Evolutionary conservation across 2,888 invertebrate genomes (phyloP).

Genomic region (Hypolimnas misippus): DNA sequence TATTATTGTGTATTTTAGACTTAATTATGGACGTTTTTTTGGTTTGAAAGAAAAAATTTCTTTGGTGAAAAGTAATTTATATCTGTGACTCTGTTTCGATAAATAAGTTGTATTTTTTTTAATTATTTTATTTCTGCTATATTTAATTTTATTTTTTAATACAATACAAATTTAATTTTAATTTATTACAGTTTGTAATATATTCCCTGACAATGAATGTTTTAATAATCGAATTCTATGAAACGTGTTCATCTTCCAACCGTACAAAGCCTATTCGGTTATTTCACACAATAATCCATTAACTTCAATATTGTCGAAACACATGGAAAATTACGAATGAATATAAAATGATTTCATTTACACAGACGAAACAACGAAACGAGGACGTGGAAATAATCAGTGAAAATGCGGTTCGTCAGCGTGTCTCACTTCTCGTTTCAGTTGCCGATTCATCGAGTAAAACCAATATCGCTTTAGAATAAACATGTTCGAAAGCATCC

Average conservation of each 20-base stretch:
- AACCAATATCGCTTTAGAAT: conserved; percentile 68
- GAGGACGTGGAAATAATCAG: conserved; percentile 1
- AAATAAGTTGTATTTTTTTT: no score
- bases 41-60: no score
- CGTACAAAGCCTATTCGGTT: neutral
- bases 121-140: no score
- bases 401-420: conserved; percentile 8
- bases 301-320: neutral
- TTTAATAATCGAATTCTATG: no score
- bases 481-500: conserved; percentile 60
- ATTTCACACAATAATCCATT: neutral
- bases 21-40: no score
- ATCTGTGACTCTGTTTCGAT: no score
- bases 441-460: conserved; percentile 66
- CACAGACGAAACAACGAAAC: conserved; percentile 7
- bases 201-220: no score
- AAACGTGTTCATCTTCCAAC: neutral
- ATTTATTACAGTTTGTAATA: no score
- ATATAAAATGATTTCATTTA: conserved; percentile 9
- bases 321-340: conserved; percentile 10
- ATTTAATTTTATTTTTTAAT: no score
- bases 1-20: no score
- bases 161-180: no score
- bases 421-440: conserved; percentile 57
- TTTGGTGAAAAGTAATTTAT: no score